Evolutionary conservation across 2,113 vertebrate species (phyloP), one percentile per base, ranked within the genome.

Genomic region (Phaethornis superciliosus): DNA sequence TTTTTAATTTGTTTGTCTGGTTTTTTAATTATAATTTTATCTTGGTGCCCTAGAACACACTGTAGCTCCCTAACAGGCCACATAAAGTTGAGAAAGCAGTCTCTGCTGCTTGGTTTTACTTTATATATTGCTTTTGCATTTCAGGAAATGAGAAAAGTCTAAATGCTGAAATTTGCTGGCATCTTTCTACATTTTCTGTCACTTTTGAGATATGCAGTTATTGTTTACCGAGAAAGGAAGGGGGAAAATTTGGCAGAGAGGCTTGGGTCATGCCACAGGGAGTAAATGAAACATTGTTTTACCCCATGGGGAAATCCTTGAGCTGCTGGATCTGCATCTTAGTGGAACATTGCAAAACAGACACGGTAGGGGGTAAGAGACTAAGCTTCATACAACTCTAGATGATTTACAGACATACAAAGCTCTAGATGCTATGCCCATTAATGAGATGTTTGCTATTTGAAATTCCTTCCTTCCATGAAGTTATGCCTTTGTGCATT

Each of bases 241-340:
- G 70, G 79, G 89, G 54, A 64, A 79, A 89, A 77, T 33, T 93
- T 95, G 88, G 68, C 92, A 94, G 68, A 88, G 42, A 13, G 12
- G 37, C 70, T 55, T 46, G 26, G 46, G 49, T 68, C 83, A 64
- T 86, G 35, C 52, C 64, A 86, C 8, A 60, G 74, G 44, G 54
- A 87, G 55, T 85, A 94, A 96, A 88, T 55, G 59, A 72, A 91
- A 63, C 64, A 67, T 91, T 93, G 51, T 92, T 95, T 89, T 95
- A 85, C 71, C 93, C 85, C 59, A 56, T 63, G 47, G 70, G 52
- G n/a, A 81, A 85, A 94, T 60, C 2, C 4, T 65, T 87, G 75
- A 77, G 75, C 52, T 82, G 23, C 68, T 91, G 81, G 78, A 80
- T 91, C 87, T 91, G 51, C 56, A 46, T 89, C 75, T 89, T 88